Conservation (phyloP, 2,888 invertebrate species). For the Erebia aethiops region DNA sequence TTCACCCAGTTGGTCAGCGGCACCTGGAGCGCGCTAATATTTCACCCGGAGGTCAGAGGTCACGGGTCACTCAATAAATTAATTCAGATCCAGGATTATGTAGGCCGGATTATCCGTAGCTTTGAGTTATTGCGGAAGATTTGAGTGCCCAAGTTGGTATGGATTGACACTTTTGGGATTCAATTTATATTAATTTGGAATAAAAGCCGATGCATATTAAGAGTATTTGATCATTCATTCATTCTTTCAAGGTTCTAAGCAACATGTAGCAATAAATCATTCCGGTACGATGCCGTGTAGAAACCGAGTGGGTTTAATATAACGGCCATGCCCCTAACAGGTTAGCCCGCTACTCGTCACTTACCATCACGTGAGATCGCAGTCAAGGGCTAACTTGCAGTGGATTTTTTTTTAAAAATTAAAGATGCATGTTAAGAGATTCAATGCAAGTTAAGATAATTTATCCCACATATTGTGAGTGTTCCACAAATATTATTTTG, state of each 20-base stretch:
- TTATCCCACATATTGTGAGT: background rate
- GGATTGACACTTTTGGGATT: slow-evolving; percentile 54
- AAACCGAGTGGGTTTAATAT: too few species aligned
- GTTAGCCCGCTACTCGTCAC: too few species aligned
- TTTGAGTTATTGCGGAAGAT: slow-evolving; percentile 55
- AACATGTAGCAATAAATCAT: too few species aligned
- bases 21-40: slow-evolving; percentile 45
- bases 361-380: too few species aligned
- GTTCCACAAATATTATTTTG: background rate
- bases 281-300: too few species aligned
- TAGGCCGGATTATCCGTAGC: slow-evolving; percentile 60
- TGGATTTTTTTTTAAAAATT: too few species aligned
- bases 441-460: background rate
- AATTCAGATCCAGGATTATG: slow-evolving; percentile 62
- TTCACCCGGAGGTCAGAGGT: slow-evolving; percentile 53
- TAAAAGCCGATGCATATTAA: too few species aligned
- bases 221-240: too few species aligned
- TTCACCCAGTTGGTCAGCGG: slow-evolving; percentile 4
- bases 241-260: too few species aligned
- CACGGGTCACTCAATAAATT: slow-evolving; percentile 58
- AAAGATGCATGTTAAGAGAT: background rate
- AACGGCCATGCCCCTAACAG: too few species aligned
- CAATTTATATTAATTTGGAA: slow-evolving; percentile 48
- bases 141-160: slow-evolving; percentile 51
- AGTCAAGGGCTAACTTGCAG: too few species aligned